Conservation (phyloP, 2,797 vertebrate genomes). For the Oreochromis grahami region DNA sequence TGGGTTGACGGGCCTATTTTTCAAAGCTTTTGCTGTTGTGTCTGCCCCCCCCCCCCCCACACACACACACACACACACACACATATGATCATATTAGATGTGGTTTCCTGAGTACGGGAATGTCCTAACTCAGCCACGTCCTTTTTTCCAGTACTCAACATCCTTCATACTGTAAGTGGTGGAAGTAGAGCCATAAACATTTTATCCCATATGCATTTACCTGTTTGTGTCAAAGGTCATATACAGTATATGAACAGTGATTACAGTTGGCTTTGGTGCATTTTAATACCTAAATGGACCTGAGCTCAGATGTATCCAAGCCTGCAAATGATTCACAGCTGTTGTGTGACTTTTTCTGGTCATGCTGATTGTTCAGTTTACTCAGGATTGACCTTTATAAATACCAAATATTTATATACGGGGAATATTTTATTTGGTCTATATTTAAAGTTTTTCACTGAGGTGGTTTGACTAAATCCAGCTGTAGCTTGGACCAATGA, state of each 20-base stretch:
- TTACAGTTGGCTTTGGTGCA: slow-evolving; percentile 14
- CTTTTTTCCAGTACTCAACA: slow-evolving; percentile 67
- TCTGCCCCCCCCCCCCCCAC: slow-evolving; percentile 34
- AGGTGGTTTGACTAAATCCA: not conserved
- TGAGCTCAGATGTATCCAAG: not conserved
- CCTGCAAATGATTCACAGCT: not conserved
- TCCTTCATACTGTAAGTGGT: slow-evolving; percentile 64
- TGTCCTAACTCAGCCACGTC: slow-evolving; percentile 60
- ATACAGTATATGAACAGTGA: slow-evolving; percentile 11
- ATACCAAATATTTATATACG: slow-evolving; percentile 30
- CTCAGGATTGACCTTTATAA: slow-evolving; percentile 1
- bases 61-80: too few species aligned
- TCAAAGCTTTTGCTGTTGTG: slow-evolving; percentile 47
- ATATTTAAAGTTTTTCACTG: not conserved
- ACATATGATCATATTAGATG: slow-evolving; percentile 66
- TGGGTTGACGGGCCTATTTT: slow-evolving; percentile 47
- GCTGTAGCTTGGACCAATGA: not conserved
- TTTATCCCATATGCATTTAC: slow-evolving; percentile 66
- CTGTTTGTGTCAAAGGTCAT: slow-evolving; percentile 49
- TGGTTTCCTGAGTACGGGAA: slow-evolving; percentile 75
- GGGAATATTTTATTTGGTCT: not conserved
- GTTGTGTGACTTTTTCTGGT: not conserved
- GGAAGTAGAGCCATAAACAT: slow-evolving; percentile 72
- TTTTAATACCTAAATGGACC: not conserved
- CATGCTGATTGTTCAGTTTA: not conserved